phyloP scores from a whole-genome alignment of 2,888 invertebrate genomes.

The Dasypogon diadema region DNA sequence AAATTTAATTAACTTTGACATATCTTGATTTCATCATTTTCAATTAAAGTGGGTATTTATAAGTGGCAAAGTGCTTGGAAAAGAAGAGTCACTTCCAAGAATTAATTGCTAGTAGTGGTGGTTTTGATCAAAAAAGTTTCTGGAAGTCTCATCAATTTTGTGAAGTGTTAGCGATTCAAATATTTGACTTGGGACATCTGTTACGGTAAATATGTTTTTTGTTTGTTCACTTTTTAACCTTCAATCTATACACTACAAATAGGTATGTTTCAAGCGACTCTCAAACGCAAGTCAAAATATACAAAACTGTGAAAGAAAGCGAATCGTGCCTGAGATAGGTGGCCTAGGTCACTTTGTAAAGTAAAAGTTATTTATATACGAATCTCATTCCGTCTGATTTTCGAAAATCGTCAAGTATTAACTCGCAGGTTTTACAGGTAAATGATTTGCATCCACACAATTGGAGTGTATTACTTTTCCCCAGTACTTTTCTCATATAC shows the following conservation, averaged over 20 bases:
- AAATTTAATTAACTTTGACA: slow-evolving; percentile 27
- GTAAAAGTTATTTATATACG: not conserved
- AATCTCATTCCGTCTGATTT: not conserved
- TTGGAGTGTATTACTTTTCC: not conserved
- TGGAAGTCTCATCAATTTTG: not conserved
- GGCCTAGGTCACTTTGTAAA: not conserved
- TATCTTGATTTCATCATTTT: slow-evolving; percentile 6
- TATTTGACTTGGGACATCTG: not conserved
- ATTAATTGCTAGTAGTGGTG: not conserved
- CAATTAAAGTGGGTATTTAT: slow-evolving; percentile 6
- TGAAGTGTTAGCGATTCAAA: not conserved
- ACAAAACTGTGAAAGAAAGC: too few species aligned
- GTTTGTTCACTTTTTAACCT: slow-evolving; percentile 31
- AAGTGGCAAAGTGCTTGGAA: slow-evolving; percentile 2
- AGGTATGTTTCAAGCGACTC: slow-evolving; percentile 2
- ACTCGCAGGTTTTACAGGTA: not conserved
- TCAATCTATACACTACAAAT: not conserved
- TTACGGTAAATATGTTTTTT: slow-evolving; percentile 31
- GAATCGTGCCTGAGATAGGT: not conserved
- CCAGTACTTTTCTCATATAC: not conserved
- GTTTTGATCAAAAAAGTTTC: slow-evolving; percentile 1
- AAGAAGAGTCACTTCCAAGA: not conserved
- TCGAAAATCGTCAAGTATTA: not conserved
- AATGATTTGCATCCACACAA: too few species aligned
- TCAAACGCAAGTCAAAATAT: not conserved